Percentiles rank a stretch among this genome's conserved stretches.
These are phyloP conservation scores for Stictocephala bisonia DNA, from an alignment of 2,888 invertebrate genomes.

Conservation along the genomic window DNA sequence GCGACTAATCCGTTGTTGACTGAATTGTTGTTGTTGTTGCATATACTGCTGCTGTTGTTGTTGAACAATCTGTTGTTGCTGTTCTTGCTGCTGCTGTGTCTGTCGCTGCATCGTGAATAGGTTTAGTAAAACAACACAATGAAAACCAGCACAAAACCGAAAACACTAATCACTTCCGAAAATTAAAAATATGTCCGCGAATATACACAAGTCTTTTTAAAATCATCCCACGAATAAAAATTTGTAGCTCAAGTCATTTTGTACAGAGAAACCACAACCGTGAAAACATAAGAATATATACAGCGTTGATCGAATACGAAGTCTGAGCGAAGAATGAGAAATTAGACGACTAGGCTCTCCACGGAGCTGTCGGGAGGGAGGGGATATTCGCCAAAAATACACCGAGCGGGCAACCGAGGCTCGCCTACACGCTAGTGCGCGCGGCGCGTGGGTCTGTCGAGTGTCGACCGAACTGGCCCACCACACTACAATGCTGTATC, in stretches of 20 bases:
- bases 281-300: constrained; percentile 28
- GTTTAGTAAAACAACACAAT: neutral
- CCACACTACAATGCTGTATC: neutral
- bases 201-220: neutral
- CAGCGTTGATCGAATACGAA: constrained; percentile 42
- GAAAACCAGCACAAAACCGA: neutral
- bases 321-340: constrained; percentile 44
- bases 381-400: constrained; percentile 26
- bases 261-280: constrained; percentile 45
- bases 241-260: constrained; percentile 37
- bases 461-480: neutral
- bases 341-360: neutral
- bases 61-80: constrained; percentile 66
- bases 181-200: neutral
- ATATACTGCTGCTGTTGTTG: constrained; percentile 65
- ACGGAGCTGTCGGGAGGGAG: constrained; percentile 12
- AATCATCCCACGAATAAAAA: constrained; percentile 1
- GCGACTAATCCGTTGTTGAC: constrained; percentile 62
- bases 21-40: constrained; percentile 65
- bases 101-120: constrained; percentile 64
- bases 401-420: constrained; percentile 30
- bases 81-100: constrained; percentile 67
- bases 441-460: constrained; percentile 4
- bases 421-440: constrained; percentile 18
- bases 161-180: neutral